Base-by-base conservation (phyloP, 2,888 invertebrate species). In the Tenthredo notha region DNA sequence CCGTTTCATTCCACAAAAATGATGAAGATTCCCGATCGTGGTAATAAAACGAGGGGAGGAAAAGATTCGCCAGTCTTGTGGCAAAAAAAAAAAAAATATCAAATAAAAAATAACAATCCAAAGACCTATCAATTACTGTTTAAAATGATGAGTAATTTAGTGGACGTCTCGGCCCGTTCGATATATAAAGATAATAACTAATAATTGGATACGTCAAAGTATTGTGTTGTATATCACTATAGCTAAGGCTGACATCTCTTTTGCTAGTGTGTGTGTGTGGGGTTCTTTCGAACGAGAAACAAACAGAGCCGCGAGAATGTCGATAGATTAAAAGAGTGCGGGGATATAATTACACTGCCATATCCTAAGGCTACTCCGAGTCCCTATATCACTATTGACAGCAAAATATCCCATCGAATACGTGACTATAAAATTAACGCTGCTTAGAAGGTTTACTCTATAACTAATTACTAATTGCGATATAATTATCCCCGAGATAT, bases 351-450 rank as follows among this genome's bases (percentile, higher is more conserved):
- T 86, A 86, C 80, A 74, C 84, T 72, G 72, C 70, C 72, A 78
- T 70, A 74, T 61, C 75, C 74, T 77, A 86, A 72, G 86, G 85
- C 86, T 77, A 50, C 86, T 75, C 47, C 61, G 85, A 84, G 86
- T 85, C 84, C 77, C 84, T 80, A 86, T 65, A 77, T 89, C 86
- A 86, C 86, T 85, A 87, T 87, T 86, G 87, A 86, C 86, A 88
- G 87, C 84, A 80, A 85, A 84, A 85, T 86, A 77, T 84, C 67
- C 47, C 83, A 87, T 86, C 86, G 75, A 40, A 25, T 37, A 54
- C 47, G 50, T 61, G 54, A 86, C 85, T 88, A 88, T 74, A 77
- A 87, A 86, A 90, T 89, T 89, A 89, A 88, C 84, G 84, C 87
- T 90, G 89, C 89, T 90, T 86, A 75, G 83, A 80, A 80, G 88